A percentile compares a stretch with the other conserved stretches of the same genome.
Evolutionary conservation across 2,888 invertebrate genomes (phyloP).

Genomic region (Hololepta plana): DNA sequence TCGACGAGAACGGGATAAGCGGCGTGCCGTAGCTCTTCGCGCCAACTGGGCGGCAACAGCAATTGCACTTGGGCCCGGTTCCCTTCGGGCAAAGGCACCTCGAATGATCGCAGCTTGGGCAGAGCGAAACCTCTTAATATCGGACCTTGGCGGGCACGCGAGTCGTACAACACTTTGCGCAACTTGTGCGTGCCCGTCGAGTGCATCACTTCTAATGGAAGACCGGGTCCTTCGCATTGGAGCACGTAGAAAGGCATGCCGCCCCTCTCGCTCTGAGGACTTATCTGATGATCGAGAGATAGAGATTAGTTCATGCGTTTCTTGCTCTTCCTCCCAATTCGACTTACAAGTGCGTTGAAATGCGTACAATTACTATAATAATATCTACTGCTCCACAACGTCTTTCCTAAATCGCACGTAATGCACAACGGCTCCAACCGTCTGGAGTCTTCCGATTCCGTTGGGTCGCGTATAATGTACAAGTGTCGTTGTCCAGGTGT

Average conservation of each 20-base stretch:
- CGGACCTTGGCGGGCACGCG: slow-evolving; percentile 47
- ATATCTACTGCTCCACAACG: slow-evolving; percentile 60
- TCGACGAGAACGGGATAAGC: slow-evolving; percentile 79
- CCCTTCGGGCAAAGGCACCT: slow-evolving; percentile 72
- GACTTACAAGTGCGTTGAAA: slow-evolving; percentile 59
- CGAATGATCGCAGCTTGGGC: slow-evolving; percentile 65
- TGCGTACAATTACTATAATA: slow-evolving; percentile 77
- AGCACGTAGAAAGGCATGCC: slow-evolving; percentile 47
- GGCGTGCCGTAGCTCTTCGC: slow-evolving; percentile 68
- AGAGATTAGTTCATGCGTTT: neutral
- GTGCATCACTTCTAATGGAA: slow-evolving; percentile 69
- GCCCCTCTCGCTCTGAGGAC: slow-evolving; percentile 19
- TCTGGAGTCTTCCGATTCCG: slow-evolving; percentile 45
- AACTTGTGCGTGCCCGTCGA: slow-evolving; percentile 57
- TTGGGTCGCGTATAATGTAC: slow-evolving; percentile 66
- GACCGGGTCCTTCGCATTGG: slow-evolving; percentile 81
- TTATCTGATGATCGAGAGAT: slow-evolving; percentile 17
- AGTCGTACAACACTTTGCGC: slow-evolving; percentile 60
- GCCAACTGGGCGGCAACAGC: slow-evolving; percentile 73
- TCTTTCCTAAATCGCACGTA: slow-evolving; percentile 62
- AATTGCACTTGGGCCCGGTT: slow-evolving; percentile 77
- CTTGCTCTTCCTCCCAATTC: neutral
- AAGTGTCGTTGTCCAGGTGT: slow-evolving; percentile 76
- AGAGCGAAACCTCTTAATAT: slow-evolving; percentile 60
- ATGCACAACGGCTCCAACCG: slow-evolving; percentile 65